A percentile compares a stretch with the other conserved stretches of the same genome.
Evolutionary conservation across 2,797 vertebrate species (phyloP).

Genomic region (Chelmon rostratus): DNA sequence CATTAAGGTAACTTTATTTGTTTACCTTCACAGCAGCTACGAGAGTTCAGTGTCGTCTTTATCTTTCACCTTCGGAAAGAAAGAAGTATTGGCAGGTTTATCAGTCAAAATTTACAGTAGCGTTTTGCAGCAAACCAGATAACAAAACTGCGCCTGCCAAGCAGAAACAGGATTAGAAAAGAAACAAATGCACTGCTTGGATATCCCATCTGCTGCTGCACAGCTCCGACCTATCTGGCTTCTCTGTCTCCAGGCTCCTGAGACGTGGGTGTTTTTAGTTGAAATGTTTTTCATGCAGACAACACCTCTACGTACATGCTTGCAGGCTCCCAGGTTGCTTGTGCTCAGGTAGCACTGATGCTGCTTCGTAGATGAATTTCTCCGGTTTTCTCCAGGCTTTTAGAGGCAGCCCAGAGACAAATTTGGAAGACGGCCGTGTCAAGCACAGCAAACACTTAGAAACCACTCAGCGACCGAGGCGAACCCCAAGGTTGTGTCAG

Average conservation of each 20-base stretch:
- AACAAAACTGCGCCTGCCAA: neutral
- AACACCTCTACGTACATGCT: conserved; percentile 11
- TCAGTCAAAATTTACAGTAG: neutral
- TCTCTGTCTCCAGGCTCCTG: conserved; percentile 4
- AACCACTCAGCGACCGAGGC: conserved; percentile 44
- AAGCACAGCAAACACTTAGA: conserved; percentile 41
- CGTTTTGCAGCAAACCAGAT: neutral
- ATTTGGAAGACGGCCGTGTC: conserved; percentile 43
- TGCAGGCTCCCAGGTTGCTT: conserved; percentile 37
- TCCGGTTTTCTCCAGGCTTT: conserved; percentile 24
- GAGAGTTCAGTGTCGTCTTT: neutral
- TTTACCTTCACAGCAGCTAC: neutral
- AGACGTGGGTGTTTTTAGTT: conserved; percentile 32
- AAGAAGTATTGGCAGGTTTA: neutral
- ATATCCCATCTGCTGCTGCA: neutral
- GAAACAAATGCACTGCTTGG: neutral
- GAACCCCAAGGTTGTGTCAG: conserved; percentile 43
- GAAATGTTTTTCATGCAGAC: conserved; percentile 12
- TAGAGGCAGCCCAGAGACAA: conserved; percentile 37
- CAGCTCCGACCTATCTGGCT: conserved; percentile 13
- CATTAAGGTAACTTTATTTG: neutral
- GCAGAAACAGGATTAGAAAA: neutral
- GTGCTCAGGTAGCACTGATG: conserved; percentile 31
- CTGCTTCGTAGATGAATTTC: conserved; percentile 30
- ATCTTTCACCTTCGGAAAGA: neutral